Evolutionary conservation across 2,888 invertebrate genomes (phyloP), one percentile per base, ranked within the genome.

Genomic region (Meloe dianella): DNA sequence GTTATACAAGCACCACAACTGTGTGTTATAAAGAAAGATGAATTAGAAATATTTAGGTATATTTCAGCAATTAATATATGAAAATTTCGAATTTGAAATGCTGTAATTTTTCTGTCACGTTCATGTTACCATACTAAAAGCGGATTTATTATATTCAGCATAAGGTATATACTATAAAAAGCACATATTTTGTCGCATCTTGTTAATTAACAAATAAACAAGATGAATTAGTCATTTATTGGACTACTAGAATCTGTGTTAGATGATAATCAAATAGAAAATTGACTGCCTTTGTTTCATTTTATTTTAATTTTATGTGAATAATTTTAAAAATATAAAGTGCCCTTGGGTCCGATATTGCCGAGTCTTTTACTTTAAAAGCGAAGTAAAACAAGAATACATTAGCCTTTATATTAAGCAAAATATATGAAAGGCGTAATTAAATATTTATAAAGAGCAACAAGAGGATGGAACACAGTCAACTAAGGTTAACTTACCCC

Each of bases 361-460:
- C 64, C 58, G 65, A 54, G 57, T 58, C 57, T 56, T n/a, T 67
- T 67, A 63, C 61, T 67, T 67, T 68, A 58, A 66, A 68, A 66
- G 68, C 58, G 54, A 66, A 66, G 61, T 56, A 66, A 64, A 68
- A 61, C 60, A 64, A 60, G 65, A 68, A 66, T 68, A 64, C 66
- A 68, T 68, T 68, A 68, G 63, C 63, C 57, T 68, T 68, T 66
- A 66, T 63, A 66, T 68, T 68, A 68, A 66, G 66, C 61, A 61
- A 66, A 66, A 66, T 64, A 66, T 68, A 66, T 66, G 63, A 66
- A 66, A 63, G 68, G 64, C 65, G 59, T 63, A 68, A 65, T 68
- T 65, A 68, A 65, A 63, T 68, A 66, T 68, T 68, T 68, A 65
- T 66, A 64, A 66, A 65, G 68, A 57, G 57, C 59, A 61, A 61